phyloP scores from a whole-genome alignment of 2,888 invertebrate genomes.

The Coelogynopora nodosa region DNA sequence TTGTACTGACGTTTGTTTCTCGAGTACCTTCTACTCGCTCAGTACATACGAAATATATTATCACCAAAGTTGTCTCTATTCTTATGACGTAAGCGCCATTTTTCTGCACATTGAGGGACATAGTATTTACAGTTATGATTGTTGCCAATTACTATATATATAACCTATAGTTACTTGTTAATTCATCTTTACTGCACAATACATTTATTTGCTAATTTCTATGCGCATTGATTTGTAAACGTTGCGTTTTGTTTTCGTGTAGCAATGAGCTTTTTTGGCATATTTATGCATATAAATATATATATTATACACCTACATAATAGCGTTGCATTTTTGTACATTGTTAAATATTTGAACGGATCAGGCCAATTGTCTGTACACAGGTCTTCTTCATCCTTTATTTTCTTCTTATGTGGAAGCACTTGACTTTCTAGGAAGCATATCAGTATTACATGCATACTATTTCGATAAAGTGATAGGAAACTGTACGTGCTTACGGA shows the following conservation, averaged over 20 bases:
- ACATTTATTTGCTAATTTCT: background rate
- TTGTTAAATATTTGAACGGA: background rate
- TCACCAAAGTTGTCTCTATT: background rate
- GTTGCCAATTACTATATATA: background rate
- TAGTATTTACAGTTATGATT: too few relatives aligned
- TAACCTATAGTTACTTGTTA: background rate
- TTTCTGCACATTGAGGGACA: too few relatives aligned
- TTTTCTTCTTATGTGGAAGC: background rate
- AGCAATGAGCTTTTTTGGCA: background rate
- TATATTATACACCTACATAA: too few relatives aligned
- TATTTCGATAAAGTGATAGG: background rate
- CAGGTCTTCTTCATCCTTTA: background rate
- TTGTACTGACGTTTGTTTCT: background rate
- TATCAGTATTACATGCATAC: background rate
- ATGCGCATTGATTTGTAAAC: background rate
- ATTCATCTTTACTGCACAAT: too few relatives aligned
- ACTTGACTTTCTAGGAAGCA: background rate
- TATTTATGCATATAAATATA: background rate
- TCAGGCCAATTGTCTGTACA: background rate
- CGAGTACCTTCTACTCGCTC: background rate
- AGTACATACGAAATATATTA: background rate
- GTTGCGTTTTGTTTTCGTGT: background rate
- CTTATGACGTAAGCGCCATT: background rate
- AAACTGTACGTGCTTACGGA: background rate
- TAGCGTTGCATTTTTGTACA: background rate